Conservation (phyloP, 2,888 invertebrate genomes). For the Trichopoda pennipes region DNA sequence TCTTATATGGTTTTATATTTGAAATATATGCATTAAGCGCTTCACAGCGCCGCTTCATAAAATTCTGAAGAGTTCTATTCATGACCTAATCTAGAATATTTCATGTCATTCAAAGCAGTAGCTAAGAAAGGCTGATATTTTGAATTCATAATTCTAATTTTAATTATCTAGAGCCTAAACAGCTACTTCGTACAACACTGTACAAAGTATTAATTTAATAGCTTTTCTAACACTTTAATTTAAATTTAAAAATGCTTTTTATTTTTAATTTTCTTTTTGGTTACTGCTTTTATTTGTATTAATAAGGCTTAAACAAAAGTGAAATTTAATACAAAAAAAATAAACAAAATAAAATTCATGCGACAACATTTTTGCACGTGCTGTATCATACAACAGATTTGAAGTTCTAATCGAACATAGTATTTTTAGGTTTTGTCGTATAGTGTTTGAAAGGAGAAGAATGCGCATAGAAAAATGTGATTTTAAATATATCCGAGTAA, state of each 20-base stretch:
- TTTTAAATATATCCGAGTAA: no score
- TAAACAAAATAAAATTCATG: not conserved
- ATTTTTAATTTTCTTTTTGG: slow-evolving; percentile 14
- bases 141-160: no score
- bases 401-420: slow-evolving; percentile 5
- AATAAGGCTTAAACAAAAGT: not conserved
- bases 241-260: slow-evolving; percentile 3
- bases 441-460: not conserved
- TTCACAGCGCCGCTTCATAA: no score
- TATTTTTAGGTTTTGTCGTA: not conserved
- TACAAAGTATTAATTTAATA: no score
- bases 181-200: no score
- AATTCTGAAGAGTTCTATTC: no score
- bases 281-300: slow-evolving; percentile 13
- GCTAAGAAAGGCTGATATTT: no score
- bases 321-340: not conserved
- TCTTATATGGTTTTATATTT: no score
- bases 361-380: slow-evolving; percentile 55
- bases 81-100: no score
- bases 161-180: no score
- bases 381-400: slow-evolving; percentile 33
- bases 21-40: no score
- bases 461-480: not conserved
- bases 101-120: no score
- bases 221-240: slow-evolving; percentile 24